Base-by-base conservation (phyloP, 2,113 vertebrate species). In the Chionomys nivalis region DNA sequence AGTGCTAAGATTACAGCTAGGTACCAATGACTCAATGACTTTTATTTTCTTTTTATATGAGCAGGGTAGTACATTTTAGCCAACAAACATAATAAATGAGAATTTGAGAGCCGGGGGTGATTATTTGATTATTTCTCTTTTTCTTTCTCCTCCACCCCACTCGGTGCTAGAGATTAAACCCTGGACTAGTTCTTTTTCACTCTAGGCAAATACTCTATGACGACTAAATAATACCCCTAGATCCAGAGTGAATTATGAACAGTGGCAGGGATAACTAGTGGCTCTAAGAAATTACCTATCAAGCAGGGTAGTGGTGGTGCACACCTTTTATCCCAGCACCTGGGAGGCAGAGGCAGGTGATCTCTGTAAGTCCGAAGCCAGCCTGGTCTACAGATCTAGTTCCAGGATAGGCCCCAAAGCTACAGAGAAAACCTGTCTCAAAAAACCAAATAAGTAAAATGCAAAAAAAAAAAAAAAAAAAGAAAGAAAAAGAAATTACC, bases 11-110 rank as follows among this genome's bases (percentile, higher is more conserved):
- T 79, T 79, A 12, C 9, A 79, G 12, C 52, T 82, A 58, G 26
- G 78, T 23, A 75, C n/a, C 4, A 21, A n/a, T 58, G 31, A 58
- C 49, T 81, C 4, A 21, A n/a, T 58, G 31, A 58, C 49, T 81
- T 81, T 58, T 83, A 83, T 87, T 44, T 72, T 21, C 90, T 94
- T 87, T 86, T 94, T 79, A 61, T 33, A 66, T 70, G 16, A 86
- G n/a, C 26, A 94, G 31, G 13, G 33, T 2, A 55, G 44, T 44
- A 68, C 7, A 39, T 81, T 79, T 95, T 52, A 95, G 24, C n/a
- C 33, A 28, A 61, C 31, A 78, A 91, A 76, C 52, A 47, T 39
- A 94, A 91, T 70, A 79, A 87, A 47, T 58, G 4, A 86, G 33
- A 61, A 90, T 49, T 44, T 31, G 14, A 33, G 89, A 36, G 65